Evolutionary conservation across 1,140 invertebrate species (phyloP).

Genomic region (Oryzaephilus surinamensis): DNA sequence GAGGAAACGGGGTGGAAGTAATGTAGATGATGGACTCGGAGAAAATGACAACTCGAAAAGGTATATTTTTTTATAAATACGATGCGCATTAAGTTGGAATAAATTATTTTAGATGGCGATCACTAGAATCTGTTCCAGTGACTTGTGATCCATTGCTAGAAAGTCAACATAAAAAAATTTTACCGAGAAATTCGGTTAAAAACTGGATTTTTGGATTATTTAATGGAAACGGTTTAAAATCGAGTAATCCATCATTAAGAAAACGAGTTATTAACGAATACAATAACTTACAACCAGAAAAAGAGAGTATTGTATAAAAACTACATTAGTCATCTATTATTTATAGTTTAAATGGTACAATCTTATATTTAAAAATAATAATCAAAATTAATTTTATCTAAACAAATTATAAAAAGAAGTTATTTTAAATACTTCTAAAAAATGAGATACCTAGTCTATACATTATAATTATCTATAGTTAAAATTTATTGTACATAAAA

Average conservation of each 20-base stretch:
- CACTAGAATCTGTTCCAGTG: constrained; percentile 55
- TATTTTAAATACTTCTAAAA: no score
- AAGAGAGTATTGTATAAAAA: constrained; percentile 34
- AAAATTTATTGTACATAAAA: no score
- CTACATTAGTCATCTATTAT: neutral
- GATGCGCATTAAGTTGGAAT: neutral
- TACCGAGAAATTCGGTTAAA: constrained; percentile 45
- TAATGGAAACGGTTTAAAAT: constrained; percentile 50
- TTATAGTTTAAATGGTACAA: no score
- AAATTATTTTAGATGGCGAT: constrained; percentile 50
- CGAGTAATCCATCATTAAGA: constrained; percentile 51
- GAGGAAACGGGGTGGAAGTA: constrained; percentile 25
- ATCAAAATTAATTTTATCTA: neutral
- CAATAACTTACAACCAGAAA: constrained; percentile 31
- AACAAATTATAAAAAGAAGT: no score
- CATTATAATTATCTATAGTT: no score
- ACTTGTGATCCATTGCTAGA: constrained; percentile 27
- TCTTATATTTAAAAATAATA: neutral
- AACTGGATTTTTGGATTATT: constrained; percentile 61
- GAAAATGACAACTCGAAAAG: constrained; percentile 39
- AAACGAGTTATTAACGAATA: constrained; percentile 37
- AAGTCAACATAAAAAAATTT: constrained; percentile 40
- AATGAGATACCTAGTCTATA: no score
- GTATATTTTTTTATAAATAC: constrained; percentile 10
- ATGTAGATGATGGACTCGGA: constrained; percentile 22